A percentile compares a stretch with the other conserved stretches of the same genome.
phyloP scores from a whole-genome alignment of 2,888 invertebrate species.

The Trachelus iudaicus region DNA sequence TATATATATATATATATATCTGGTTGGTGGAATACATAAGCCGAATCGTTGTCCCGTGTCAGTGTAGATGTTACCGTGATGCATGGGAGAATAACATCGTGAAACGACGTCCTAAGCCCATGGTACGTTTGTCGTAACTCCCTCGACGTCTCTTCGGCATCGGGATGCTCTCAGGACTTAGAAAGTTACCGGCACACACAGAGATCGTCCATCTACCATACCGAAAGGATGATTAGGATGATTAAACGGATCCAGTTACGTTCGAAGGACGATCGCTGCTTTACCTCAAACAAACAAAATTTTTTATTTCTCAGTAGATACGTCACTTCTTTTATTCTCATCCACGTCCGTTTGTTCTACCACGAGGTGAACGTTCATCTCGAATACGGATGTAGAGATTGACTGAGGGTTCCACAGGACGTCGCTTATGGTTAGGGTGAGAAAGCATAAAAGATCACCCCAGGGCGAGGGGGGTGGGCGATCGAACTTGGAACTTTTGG shows the following conservation, averaged over 20 bases:
- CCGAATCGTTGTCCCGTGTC: not conserved
- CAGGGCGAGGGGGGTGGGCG: not conserved
- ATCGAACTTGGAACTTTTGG: not conserved
- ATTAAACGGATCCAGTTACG: not conserved
- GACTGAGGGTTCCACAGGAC: not conserved
- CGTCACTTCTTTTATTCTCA: not conserved
- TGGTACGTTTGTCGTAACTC: not conserved
- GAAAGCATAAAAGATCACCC: not conserved
- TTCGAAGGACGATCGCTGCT: not conserved
- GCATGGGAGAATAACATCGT: not conserved
- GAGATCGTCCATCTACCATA: not conserved
- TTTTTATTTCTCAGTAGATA: not conserved
- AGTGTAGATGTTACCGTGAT: not conserved
- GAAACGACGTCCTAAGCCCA: not conserved
- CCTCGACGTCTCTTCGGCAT: not conserved
- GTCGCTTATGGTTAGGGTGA: not conserved
- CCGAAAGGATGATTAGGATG: not conserved
- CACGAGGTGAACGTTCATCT: too few relatives aligned
- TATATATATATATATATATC: not conserved
- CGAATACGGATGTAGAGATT: not conserved
- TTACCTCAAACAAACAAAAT: not conserved
- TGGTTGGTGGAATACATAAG: not conserved
- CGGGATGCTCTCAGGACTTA: not conserved
- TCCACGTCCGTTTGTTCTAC: not conserved
- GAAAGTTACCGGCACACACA: not conserved